Evolutionary conservation across 2,888 invertebrate species (phyloP), one percentile per base, ranked within the genome.

Genomic region (Melanotus villosus): DNA sequence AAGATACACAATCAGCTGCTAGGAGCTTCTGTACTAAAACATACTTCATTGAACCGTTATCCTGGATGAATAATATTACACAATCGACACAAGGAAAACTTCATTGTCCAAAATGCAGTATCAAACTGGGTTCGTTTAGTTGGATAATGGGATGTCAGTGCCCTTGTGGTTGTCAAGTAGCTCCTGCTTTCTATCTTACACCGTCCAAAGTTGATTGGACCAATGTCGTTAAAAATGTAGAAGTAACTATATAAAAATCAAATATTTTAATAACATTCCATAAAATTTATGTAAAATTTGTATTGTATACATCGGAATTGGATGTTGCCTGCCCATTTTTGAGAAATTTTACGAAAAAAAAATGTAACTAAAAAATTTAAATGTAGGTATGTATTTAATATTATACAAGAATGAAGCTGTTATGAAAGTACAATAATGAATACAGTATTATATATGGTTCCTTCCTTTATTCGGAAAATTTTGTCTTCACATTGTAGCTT

Each of bases 101-200:
- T 71, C 88, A 91, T 83, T 93, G 97, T 83, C 94, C 96, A 50
- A 93, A 94, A 83, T 97, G 97, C 81, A 87, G 87, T 68, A 90
- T 90, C 70, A 96, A 97, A 85, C 87, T 97, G 70, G 97, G 97
- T 23, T 94, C 93, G 66, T 97, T 94, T 83, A 95, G 93, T 83
- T 97, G 97, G 97, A 89, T 94, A 68, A 93, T 92, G 90, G 94
- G 95, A 62, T 95, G 94, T 78, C 92, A 93, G 77, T 97, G 97
- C 83, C 95, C 95, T 0, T 97, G 97, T 84, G 96, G 96, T 0
- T 91, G 92, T 71, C 94, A 94, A 85, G 92, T 96, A 68, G 93
- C 95, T 10, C 96, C 96, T 0, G 95, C 95, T 19, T 97, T 97
- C 87, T 97, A 97, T 85, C 87, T 97, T 76, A 93, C 94, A 78